These are phyloP conservation scores for Bubalus kerabau DNA, from an alignment of 2,113 vertebrate species.

Conservation along the genomic window DNA sequence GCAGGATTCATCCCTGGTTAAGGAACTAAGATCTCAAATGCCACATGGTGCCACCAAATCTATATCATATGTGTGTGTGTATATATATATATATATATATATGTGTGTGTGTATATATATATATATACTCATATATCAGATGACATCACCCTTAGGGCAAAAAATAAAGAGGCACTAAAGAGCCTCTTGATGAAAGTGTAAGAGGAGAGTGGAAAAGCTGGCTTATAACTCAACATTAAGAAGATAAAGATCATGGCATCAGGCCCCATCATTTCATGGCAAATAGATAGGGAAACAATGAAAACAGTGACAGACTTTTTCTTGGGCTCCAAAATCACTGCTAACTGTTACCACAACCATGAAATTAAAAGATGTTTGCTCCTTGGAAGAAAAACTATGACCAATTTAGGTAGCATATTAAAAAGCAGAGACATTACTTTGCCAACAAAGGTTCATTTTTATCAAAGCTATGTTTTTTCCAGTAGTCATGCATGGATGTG, in stretches of 20 bases:
- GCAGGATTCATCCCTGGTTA: background rate
- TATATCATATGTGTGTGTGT: background rate
- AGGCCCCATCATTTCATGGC: background rate
- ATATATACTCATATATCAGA: background rate
- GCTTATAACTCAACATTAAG: background rate
- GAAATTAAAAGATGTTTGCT: background rate
- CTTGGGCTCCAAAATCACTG: background rate
- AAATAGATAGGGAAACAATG: background rate
- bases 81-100: too few species aligned
- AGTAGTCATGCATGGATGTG: background rate
- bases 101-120: too few species aligned
- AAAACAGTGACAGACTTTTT: background rate
- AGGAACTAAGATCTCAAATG: background rate
- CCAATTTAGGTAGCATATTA: background rate
- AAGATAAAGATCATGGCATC: background rate
- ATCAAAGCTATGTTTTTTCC: background rate
- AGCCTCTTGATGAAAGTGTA: background rate
- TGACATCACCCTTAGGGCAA: background rate
- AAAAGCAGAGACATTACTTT: background rate
- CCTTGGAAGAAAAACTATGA: background rate
- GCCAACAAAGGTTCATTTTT: background rate
- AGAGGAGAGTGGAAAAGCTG: background rate
- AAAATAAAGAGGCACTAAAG: background rate
- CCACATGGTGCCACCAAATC: background rate
- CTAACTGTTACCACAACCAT: background rate